These are phyloP conservation scores for Porites rus DNA, from an alignment of 92 coral and sea anemone genomes.

Conservation along the genomic window DNA sequence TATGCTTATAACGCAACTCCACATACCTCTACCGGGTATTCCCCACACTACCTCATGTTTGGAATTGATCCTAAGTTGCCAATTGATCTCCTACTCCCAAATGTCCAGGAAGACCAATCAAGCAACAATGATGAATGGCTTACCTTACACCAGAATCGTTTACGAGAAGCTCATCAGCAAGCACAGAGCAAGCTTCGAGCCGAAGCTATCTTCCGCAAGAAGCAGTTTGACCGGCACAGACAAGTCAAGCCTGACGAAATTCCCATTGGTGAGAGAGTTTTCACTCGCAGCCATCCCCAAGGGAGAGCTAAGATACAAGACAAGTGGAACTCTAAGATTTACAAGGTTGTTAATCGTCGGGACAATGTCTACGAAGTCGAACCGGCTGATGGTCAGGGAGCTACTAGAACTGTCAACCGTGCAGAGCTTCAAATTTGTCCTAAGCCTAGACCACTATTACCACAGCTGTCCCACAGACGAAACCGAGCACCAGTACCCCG, in stretches of 20 bases:
- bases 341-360: constrained; percentile 13
- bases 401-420: constrained; percentile 2
- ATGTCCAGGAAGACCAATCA: not conserved
- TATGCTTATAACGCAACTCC: constrained; percentile 21
- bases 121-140: constrained; percentile 24
- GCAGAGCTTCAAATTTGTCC: constrained; percentile 30
- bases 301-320: constrained; percentile 35
- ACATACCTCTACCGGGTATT: constrained; percentile 11
- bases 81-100: not conserved
- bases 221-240: constrained; percentile 20
- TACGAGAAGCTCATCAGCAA: constrained; percentile 16
- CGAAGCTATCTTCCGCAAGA: constrained; percentile 9
- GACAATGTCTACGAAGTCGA: constrained; percentile 28
- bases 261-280: constrained; percentile 13
- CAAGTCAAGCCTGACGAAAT: not conserved
- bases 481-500: not conserved
- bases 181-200: constrained; percentile 6
- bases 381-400: constrained; percentile 23
- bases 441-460: constrained; percentile 8
- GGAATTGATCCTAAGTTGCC: constrained; percentile 7
- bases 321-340: constrained; percentile 23
- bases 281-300: not conserved
- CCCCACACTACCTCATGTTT: constrained; percentile 20
- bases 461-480: not conserved
- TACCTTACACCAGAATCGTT: constrained; percentile 10